A percentile compares a stretch with the other conserved stretches of the same genome.
These are phyloP conservation scores for Dorcus hopei DNA, from an alignment of 2,888 invertebrate species.

Conservation along the genomic window DNA sequence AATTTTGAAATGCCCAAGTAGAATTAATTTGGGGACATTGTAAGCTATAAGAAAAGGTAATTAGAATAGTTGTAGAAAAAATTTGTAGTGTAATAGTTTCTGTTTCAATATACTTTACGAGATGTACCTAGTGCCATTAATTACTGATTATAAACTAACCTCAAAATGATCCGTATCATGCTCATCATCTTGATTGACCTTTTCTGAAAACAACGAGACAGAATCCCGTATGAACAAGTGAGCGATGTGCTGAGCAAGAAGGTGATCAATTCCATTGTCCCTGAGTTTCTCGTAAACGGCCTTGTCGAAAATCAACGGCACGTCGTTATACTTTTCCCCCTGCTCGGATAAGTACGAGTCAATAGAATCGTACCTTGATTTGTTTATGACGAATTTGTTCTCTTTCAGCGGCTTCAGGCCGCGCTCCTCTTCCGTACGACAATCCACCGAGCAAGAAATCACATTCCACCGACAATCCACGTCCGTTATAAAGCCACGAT, in stretches of 20 bases:
- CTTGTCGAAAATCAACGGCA: conserved; percentile 82
- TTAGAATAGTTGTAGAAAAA: too few relatives aligned
- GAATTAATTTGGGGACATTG: too few relatives aligned
- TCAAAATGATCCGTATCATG: conserved; percentile 98
- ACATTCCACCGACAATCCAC: conserved; percentile 98
- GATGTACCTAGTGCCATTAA: too few relatives aligned
- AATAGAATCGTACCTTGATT: conserved; percentile 96
- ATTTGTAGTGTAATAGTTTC: too few relatives aligned
- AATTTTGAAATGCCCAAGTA: not conserved
- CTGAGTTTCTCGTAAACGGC: conserved; percentile 77
- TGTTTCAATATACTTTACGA: too few relatives aligned
- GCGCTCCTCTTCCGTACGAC: conserved; percentile 88
- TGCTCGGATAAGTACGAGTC: conserved; percentile 92
- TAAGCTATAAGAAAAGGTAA: too few relatives aligned
- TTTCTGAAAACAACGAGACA: conserved; percentile 92
- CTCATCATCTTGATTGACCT: conserved; percentile 87
- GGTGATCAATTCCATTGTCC: conserved; percentile 87
- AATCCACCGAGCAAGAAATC: conserved; percentile 94
- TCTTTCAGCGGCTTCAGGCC: conserved; percentile 70
- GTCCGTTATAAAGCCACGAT: conserved; percentile 90
- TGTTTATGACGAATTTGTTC: conserved; percentile 80
- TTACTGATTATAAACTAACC: conserved; percentile 51
- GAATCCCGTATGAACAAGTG: conserved; percentile 98
- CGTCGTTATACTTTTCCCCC: conserved; percentile 92
- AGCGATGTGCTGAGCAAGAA: conserved; percentile 92